Base-by-base conservation (phyloP, 2,113 vertebrate genomes). In the Corvus cornix region DNA sequence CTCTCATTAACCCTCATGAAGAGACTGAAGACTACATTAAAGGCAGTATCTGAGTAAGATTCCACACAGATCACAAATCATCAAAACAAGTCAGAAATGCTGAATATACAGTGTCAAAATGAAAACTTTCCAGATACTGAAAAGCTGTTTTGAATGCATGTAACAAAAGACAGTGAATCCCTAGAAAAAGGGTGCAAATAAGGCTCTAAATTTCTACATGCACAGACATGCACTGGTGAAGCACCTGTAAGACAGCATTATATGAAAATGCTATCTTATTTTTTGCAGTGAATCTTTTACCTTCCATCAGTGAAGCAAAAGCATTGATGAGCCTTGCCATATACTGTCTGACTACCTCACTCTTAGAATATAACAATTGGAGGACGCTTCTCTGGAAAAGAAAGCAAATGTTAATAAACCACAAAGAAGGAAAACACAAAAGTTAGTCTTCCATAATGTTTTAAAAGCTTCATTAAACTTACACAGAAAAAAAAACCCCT, bases 251-350 rank as follows among this genome's bases (percentile, higher is more conserved):
- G 17, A 48, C 68, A 83, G 73, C 14, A 23, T 28, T 26, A 43
- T 3, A 52, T 3, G 55, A 83, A 94, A 87, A 74, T 24, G 22
- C 7, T 43, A 5, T 19, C 14, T 58, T 24, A 62, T 58, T 37
- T 52, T 62, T n/a, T 55, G 22, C 21, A 66, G 30, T 6, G 4
- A 28, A 53, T 9, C 3, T 31, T 96, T 98, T 97, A 99, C 99
- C 99, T 95, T 98, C 98, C 23, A 98, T 97, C 58, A 99, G 97
- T 13, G 99, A 99, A 23, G 99, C 98, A 48, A 99, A 98, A 7
- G 99, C 98, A 70, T 99, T 99, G 97, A 99, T 95, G 44, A 99
- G 98, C 55, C 99, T 98, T 85, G 99, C 99, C 90, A 94, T 98
- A 94, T 99, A 99, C 73, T 99, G 99, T 44, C 98, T 98, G 87